A percentile compares a stretch with the other conserved stretches of the same genome.
Evolutionary conservation across 2,797 vertebrate species (phyloP).

Genomic region (Phyllotis vaccarum): DNA sequence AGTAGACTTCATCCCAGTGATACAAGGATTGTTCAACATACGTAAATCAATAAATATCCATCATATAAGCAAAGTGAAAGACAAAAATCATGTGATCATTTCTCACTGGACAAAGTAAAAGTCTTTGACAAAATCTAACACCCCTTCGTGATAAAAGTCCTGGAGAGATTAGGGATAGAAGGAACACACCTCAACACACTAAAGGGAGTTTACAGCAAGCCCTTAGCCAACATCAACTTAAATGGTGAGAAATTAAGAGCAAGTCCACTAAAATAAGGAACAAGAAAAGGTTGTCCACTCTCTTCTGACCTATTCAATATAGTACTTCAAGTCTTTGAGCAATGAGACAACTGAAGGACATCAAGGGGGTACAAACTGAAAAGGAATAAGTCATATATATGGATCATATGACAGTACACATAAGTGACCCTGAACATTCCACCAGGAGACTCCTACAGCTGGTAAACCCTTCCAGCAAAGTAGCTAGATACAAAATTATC

Average conservation of each 20-base stretch:
- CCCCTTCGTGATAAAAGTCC: background rate
- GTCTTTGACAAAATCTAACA: background rate
- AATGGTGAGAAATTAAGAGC: background rate
- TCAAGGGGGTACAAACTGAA: background rate
- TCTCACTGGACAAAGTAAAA: background rate
- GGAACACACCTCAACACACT: too few relatives aligned
- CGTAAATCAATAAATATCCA: background rate
- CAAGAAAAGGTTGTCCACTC: background rate
- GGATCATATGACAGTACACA: background rate
- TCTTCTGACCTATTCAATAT: background rate
- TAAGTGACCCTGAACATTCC: background rate
- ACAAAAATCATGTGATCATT: background rate
- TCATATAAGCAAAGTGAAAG: background rate
- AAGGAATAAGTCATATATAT: background rate
- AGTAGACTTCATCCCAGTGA: background rate
- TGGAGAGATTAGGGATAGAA: background rate
- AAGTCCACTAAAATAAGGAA: background rate
- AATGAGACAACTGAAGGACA: background rate
- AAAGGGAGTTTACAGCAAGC: background rate
- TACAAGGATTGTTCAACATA: background rate
- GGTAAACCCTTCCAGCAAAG: background rate
- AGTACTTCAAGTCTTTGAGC: background rate
- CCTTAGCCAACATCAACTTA: background rate
- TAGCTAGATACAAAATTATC: background rate
- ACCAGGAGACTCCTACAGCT: background rate